Percentiles rank a stretch among this genome's conserved stretches.
Evolutionary conservation across 1,140 invertebrate genomes (phyloP).

Genomic region (Drosophila quadrilineata): DNA sequence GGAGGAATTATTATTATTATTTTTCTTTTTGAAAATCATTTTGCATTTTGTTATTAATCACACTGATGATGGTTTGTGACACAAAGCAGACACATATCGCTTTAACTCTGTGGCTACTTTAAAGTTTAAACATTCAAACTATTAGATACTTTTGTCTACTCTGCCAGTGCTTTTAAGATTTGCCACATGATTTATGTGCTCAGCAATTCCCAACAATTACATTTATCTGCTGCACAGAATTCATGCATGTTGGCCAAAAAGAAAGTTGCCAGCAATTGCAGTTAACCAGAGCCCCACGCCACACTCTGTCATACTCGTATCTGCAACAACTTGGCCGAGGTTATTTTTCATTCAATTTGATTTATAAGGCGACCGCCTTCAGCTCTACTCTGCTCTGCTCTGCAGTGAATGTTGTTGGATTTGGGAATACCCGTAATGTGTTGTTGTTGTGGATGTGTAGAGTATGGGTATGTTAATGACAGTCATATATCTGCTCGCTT

Average conservation of each 20-base stretch:
- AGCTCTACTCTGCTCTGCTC: neutral
- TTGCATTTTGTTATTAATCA: constrained; percentile 67
- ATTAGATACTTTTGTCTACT: constrained; percentile 75
- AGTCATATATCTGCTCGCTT: constrained; percentile 62
- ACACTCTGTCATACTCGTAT: too few relatives aligned
- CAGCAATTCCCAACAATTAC: constrained; percentile 61
- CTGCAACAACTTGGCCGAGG: constrained; percentile 14
- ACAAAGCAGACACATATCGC: constrained; percentile 42
- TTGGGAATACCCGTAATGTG: constrained; percentile 11
- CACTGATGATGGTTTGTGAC: constrained; percentile 61
- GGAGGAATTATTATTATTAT: neutral
- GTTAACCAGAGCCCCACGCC: too few relatives aligned
- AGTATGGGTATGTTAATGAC: constrained; percentile 69
- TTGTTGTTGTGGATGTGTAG: too few relatives aligned
- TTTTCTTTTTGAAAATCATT: constrained; percentile 57
- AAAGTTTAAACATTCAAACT: constrained; percentile 53
- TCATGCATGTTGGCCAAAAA: constrained; percentile 1
- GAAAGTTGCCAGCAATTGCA: constrained; percentile 52
- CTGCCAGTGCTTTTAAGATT: constrained; percentile 58
- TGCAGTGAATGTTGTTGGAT: constrained; percentile 8
- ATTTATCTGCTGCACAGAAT: constrained; percentile 46
- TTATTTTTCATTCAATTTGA: constrained; percentile 43
- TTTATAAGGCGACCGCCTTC: constrained; percentile 6
- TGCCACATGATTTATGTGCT: constrained; percentile 60
- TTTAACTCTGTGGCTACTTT: constrained; percentile 51